A percentile compares a stretch with the other conserved stretches of the same genome.
Evolutionary conservation across 1,140 invertebrate genomes (phyloP).

Genomic region (Vanessa tameamea): DNA sequence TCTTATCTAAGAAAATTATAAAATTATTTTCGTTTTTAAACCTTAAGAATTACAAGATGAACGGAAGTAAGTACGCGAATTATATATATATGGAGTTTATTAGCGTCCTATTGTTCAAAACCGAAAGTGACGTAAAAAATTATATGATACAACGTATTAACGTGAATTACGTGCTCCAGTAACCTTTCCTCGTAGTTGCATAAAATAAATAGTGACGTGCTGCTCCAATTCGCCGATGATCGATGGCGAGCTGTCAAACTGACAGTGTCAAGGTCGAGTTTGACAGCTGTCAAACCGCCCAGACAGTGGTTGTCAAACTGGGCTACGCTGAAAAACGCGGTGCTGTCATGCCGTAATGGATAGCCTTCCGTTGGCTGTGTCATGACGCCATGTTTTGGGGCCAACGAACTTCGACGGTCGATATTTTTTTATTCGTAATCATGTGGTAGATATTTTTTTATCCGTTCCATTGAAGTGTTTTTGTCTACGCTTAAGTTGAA

Average conservation of each 20-base stretch:
- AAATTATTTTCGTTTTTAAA: neutral
- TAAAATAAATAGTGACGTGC: slow-evolving; percentile 45
- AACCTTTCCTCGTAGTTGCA: slow-evolving; percentile 37
- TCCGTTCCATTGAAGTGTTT: slow-evolving; percentile 33
- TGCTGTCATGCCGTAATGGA: slow-evolving; percentile 71
- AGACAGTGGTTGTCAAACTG: slow-evolving; percentile 61
- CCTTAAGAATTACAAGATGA: neutral
- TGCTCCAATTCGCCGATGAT: slow-evolving; percentile 53
- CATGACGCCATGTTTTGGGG: slow-evolving; percentile 56
- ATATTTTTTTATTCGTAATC: slow-evolving; percentile 49
- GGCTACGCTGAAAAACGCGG: slow-evolving; percentile 64
- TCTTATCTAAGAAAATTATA: neutral
- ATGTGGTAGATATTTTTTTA: slow-evolving; percentile 44
- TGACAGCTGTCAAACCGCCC: slow-evolving; percentile 68
- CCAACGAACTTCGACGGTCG: slow-evolving; percentile 52
- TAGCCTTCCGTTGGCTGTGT: slow-evolving; percentile 58
- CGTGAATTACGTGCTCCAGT: slow-evolving; percentile 32
- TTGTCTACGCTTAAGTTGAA: slow-evolving; percentile 32
- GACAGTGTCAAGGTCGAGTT: slow-evolving; percentile 72
- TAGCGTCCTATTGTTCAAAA: neutral
- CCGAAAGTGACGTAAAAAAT: neutral
- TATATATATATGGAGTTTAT: neutral
- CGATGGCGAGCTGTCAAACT: slow-evolving; percentile 60
- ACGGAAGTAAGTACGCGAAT: neutral
- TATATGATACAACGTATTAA: slow-evolving; percentile 3